Evolutionary conservation across 2,797 vertebrate genomes (phyloP).

Genomic region (Acrossocheilus wenchowensis): DNA sequence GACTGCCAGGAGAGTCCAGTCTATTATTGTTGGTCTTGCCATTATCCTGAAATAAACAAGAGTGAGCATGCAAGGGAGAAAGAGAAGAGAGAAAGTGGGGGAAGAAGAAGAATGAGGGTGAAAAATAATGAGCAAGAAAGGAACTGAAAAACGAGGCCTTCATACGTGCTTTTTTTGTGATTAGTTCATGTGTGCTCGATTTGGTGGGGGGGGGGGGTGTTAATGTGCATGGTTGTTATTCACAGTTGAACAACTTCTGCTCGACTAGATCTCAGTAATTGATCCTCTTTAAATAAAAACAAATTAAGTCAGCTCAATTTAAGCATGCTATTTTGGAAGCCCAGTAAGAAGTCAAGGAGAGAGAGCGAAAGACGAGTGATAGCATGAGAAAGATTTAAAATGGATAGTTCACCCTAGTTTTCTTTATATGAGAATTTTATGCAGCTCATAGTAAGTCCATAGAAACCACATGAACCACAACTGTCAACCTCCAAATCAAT

Average conservation of each 20-base stretch:
- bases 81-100: background rate
- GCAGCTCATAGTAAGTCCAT: background rate
- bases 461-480: background rate
- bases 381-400: conserved; percentile 14
- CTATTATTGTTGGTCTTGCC: conserved; percentile 35
- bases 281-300: conserved; percentile 46
- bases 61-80: background rate
- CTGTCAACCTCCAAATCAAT: background rate
- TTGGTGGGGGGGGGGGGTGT: too few species aligned
- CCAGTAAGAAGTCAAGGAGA: background rate
- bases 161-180: background rate
- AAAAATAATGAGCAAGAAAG: conserved; percentile 36
- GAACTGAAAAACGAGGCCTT: conserved; percentile 35
- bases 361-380: background rate
- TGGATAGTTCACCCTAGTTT: background rate
- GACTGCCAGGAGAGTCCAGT: conserved; percentile 28
- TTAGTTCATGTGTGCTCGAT: background rate
- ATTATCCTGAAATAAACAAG: conserved; percentile 49
- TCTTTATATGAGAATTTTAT: background rate
- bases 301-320: conserved; percentile 30
- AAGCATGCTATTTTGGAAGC: conserved; percentile 26
- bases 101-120: background rate
- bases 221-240: conserved; percentile 15
- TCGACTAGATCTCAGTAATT: conserved; percentile 7
- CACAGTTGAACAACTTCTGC: conserved; percentile 17